Conservation (phyloP, 2,888 invertebrate genomes). For the Andrena hattorfiana region DNA sequence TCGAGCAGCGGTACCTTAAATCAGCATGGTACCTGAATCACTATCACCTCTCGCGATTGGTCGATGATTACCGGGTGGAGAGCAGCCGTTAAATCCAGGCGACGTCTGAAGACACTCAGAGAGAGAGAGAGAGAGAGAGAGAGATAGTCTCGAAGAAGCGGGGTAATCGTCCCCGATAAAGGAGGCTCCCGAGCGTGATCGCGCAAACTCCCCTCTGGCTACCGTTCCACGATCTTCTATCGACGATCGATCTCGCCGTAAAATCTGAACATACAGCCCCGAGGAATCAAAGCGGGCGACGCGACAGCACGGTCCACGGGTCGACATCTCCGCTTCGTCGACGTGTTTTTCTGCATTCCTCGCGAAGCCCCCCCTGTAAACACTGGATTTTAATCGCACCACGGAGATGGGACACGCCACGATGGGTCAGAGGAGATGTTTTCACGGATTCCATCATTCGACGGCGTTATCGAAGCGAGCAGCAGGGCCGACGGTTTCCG, state of each 20-base stretch:
- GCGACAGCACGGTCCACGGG: neutral
- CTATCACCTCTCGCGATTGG: neutral
- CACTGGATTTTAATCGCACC: slow-evolving; percentile 53
- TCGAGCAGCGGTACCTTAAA: no score
- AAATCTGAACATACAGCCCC: slow-evolving; percentile 29
- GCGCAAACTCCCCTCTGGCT: neutral
- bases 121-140: no score
- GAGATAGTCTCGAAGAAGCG: neutral
- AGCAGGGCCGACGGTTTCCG: slow-evolving; percentile 65
- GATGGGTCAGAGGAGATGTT: slow-evolving; percentile 47
- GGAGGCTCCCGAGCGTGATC: neutral
- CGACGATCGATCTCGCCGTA: slow-evolving; percentile 33
- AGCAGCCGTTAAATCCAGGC: neutral
- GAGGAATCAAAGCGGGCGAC: slow-evolving; percentile 2
- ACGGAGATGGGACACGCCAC: slow-evolving; percentile 22
- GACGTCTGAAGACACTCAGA: neutral
- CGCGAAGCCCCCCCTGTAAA: slow-evolving; percentile 48
- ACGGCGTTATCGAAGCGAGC: slow-evolving; percentile 56
- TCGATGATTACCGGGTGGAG: neutral
- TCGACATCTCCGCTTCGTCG: slow-evolving; percentile 52
- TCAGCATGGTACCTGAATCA: neutral
- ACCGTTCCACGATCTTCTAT: slow-evolving; percentile 19
- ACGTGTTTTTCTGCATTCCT: slow-evolving; percentile 65
- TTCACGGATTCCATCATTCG: slow-evolving; percentile 61
- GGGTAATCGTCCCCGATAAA: slow-evolving; percentile 14